A percentile compares a stretch with the other conserved stretches of the same genome.
These are phyloP conservation scores for Sebastes minor DNA, from an alignment of 2,797 vertebrate species.

Conservation along the genomic window DNA sequence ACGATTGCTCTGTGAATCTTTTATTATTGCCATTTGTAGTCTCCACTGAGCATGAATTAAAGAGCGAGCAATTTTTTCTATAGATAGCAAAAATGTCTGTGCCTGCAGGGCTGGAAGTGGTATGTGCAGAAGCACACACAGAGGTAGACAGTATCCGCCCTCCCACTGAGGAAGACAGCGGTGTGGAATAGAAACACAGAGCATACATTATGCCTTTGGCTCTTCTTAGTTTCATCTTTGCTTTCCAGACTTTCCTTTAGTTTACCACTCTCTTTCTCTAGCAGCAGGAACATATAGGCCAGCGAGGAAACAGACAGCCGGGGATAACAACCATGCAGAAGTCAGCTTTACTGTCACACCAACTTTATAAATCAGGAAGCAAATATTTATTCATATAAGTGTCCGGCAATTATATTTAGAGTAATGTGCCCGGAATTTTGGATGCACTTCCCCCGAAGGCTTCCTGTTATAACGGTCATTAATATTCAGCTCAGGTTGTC, in stretches of 20 bases:
- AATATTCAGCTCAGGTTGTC: slow-evolving; percentile 6
- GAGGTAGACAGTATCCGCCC: slow-evolving; percentile 43
- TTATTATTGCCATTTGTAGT: slow-evolving; percentile 44
- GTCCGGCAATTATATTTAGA: neutral
- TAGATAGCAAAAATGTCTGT: slow-evolving; percentile 49
- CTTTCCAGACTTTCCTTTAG: slow-evolving; percentile 18
- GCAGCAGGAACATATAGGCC: neutral
- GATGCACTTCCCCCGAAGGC: neutral
- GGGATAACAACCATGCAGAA: neutral
- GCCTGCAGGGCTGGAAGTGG: slow-evolving; percentile 47
- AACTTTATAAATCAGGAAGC: neutral
- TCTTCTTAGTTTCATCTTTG: slow-evolving; percentile 27
- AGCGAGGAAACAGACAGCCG: neutral
- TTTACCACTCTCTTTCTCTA: neutral
- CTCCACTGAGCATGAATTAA: slow-evolving; percentile 42
- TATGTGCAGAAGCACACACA: slow-evolving; percentile 43
- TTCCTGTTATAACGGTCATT: neutral
- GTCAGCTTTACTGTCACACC: neutral
- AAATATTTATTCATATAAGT: neutral
- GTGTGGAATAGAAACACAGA: slow-evolving; percentile 45
- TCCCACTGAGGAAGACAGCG: slow-evolving; percentile 41
- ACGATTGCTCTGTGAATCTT: slow-evolving; percentile 30
- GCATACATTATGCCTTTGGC: slow-evolving; percentile 40
- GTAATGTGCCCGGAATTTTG: neutral
- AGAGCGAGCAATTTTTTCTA: slow-evolving; percentile 37